These are phyloP conservation scores for Trogon surrucura DNA, from an alignment of 2,113 vertebrate genomes.

Conservation along the genomic window DNA sequence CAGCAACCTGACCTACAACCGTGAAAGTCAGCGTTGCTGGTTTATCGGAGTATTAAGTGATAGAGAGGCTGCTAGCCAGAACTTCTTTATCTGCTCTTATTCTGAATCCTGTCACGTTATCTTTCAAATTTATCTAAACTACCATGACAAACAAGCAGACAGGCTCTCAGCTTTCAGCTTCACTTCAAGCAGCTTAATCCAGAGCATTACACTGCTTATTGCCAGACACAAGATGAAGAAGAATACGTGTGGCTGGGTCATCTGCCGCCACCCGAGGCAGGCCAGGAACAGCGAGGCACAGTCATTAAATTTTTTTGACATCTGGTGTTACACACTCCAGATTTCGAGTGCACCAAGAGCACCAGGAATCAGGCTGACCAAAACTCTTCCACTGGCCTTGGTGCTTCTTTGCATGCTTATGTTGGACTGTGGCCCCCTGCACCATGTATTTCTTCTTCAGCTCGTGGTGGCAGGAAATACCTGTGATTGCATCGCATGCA, in stretches of 20 bases:
- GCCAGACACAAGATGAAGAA: neutral
- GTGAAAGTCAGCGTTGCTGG: neutral
- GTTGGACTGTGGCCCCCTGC: neutral
- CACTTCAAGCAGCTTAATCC: neutral
- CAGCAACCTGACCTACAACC: slow-evolving; percentile 32
- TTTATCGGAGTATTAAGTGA: slow-evolving; percentile 24
- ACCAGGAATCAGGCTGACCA: neutral
- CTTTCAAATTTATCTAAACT: slow-evolving; percentile 54
- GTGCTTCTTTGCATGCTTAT: neutral
- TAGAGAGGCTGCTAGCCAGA: slow-evolving; percentile 2
- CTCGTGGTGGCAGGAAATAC: neutral
- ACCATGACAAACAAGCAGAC: slow-evolving; percentile 27
- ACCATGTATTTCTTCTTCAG: neutral
- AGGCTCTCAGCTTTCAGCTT: slow-evolving; percentile 20
- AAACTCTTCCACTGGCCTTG: too few relatives aligned
- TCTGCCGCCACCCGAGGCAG: neutral
- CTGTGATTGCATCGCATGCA: neutral
- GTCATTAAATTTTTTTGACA: neutral
- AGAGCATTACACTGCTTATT: neutral
- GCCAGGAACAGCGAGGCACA: neutral
- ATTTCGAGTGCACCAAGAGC: neutral
- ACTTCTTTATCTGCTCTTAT: slow-evolving; percentile 15
- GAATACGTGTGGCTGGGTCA: neutral
- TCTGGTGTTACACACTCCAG: neutral
- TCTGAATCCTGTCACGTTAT: slow-evolving; percentile 4